Conservation (phyloP, 2,888 invertebrate species). For the Hipparchia semele region DNA sequence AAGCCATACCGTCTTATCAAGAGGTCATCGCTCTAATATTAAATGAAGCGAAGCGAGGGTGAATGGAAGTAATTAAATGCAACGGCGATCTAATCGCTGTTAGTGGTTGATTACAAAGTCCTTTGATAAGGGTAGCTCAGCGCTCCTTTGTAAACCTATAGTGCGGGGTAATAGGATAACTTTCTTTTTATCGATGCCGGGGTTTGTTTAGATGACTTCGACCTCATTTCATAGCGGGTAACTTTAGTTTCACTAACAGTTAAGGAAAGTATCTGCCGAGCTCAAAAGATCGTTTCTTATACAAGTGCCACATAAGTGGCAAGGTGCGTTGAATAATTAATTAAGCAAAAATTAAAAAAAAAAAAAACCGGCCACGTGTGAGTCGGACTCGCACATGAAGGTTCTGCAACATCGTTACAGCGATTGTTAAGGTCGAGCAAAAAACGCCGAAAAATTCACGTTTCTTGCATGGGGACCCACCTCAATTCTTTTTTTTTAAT, state of each 20-base stretch:
- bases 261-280: not conserved
- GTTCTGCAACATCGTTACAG: too few species aligned
- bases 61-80: conserved; percentile 16
- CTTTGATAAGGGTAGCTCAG: conserved; percentile 13
- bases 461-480: too few species aligned
- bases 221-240: not conserved
- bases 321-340: too few species aligned
- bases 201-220: not conserved
- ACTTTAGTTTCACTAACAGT: not conserved
- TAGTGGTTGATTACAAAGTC: conserved; percentile 21
- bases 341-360: too few species aligned
- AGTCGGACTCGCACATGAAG: too few species aligned
- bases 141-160: not conserved
- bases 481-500: too few species aligned
- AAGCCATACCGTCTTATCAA: not conserved
- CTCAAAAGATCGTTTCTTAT: not conserved
- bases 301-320: too few species aligned
- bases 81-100: conserved; percentile 18
- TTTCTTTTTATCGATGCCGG: conserved; percentile 14
- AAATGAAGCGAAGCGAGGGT: conserved; percentile 16
- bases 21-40: conserved; percentile 10
- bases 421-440: too few species aligned
- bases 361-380: too few species aligned
- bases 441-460: too few species aligned
- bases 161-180: conserved; percentile 17